These are phyloP conservation scores for Unio pictorum DNA, from an alignment of 2,888 invertebrate genomes.

Conservation along the genomic window DNA sequence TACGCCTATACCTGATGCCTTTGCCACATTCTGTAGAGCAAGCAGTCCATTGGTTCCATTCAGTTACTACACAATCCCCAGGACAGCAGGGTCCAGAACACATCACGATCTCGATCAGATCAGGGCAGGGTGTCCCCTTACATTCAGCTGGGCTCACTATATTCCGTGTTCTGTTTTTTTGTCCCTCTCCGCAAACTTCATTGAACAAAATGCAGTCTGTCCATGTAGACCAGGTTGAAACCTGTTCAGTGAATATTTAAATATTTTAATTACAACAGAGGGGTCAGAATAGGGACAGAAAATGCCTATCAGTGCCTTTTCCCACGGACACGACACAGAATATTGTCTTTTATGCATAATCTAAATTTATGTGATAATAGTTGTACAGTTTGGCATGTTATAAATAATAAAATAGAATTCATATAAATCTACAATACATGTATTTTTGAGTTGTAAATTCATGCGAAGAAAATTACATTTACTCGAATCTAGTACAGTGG, in stretches of 20 bases:
- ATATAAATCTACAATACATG: too few species aligned
- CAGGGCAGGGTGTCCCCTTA: conserved; percentile 35
- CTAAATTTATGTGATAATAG: too few species aligned
- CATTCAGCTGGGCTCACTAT: conserved; percentile 28
- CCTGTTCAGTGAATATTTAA: conserved; percentile 16
- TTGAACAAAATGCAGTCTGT: conserved; percentile 37
- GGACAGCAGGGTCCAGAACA: conserved; percentile 46
- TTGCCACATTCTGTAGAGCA: conserved; percentile 47
- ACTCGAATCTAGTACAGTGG: too few species aligned
- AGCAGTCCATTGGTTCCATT: conserved; percentile 41
- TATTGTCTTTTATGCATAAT: too few species aligned
- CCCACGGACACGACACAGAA: too few species aligned
- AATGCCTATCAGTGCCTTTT: too few species aligned
- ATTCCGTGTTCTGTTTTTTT: conserved; percentile 28
- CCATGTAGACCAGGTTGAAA: conserved; percentile 47
- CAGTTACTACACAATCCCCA: conserved; percentile 38
- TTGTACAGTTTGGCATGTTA: too few species aligned
- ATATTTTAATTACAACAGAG: not conserved
- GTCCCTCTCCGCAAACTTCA: conserved; percentile 44
- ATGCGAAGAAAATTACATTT: too few species aligned
- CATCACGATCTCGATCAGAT: conserved; percentile 21
- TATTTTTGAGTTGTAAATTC: too few species aligned
- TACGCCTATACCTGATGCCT: conserved; percentile 35
- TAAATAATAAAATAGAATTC: too few species aligned
- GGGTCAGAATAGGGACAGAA: too few species aligned